These are phyloP conservation scores for Serripes groenlandicus DNA, from an alignment of 2,888 invertebrate genomes.

Conservation along the genomic window DNA sequence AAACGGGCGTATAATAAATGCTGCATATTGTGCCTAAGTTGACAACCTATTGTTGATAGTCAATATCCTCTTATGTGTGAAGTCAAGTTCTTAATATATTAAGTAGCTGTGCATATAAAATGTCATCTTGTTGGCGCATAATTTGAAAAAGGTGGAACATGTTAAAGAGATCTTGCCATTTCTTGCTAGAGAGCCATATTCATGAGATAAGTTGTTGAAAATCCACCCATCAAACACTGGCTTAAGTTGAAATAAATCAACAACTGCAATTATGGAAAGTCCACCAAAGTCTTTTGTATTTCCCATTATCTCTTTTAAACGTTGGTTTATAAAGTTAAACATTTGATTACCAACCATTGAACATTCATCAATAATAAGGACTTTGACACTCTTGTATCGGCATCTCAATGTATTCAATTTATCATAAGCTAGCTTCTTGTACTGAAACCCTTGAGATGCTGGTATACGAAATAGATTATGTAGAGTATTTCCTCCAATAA, in stretches of 20 bases:
- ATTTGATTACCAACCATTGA: slow-evolving; percentile 30
- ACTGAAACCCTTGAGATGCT: slow-evolving; percentile 35
- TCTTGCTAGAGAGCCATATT: slow-evolving; percentile 21
- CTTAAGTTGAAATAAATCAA: slow-evolving; percentile 11
- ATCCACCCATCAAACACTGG: slow-evolving; percentile 41
- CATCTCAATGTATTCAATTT: slow-evolving; percentile 23
- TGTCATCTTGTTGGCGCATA: slow-evolving; percentile 65
- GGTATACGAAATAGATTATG: slow-evolving; percentile 51
- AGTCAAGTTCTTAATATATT: slow-evolving; percentile 48
- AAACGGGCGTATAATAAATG: too few relatives aligned
- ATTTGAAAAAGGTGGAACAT: slow-evolving; percentile 6
- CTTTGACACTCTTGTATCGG: background rate
- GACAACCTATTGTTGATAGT: too few relatives aligned
- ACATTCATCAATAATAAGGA: slow-evolving; percentile 18
- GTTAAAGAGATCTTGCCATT: slow-evolving; percentile 42
- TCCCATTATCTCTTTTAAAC: slow-evolving; percentile 32
- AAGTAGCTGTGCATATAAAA: slow-evolving; percentile 56
- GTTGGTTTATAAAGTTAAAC: slow-evolving; percentile 37
- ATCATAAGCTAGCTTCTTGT: slow-evolving; percentile 1
- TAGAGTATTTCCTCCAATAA: slow-evolving; percentile 55
- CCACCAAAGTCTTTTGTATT: slow-evolving; percentile 44
- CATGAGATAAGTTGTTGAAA: slow-evolving; percentile 8
- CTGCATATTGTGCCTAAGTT: too few relatives aligned
- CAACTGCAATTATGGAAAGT: background rate
- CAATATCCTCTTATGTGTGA: background rate